Percentiles rank a stretch among this genome's conserved stretches.
phyloP scores from a whole-genome alignment of 1,140 invertebrate genomes.

The Drosophila kikkawai region DNA sequence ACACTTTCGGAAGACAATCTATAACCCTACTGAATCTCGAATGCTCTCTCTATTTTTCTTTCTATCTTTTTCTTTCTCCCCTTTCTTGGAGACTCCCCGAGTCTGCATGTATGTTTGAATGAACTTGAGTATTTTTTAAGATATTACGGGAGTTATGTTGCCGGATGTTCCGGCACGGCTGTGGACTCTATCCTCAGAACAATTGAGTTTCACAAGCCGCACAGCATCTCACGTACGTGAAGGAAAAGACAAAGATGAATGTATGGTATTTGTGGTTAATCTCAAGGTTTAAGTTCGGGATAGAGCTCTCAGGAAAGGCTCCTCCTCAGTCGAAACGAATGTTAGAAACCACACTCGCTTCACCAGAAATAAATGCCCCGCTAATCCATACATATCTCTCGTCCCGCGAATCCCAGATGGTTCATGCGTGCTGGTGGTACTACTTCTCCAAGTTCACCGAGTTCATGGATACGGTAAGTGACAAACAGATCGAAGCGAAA shows the following conservation, averaged over 20 bases:
- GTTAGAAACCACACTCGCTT: background rate
- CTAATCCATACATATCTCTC: conserved; percentile 47
- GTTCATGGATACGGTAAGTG: conserved; percentile 97
- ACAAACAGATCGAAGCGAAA: conserved; percentile 1
- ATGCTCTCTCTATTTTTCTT: conserved; percentile 9
- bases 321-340: conserved; percentile 16
- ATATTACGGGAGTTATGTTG: conserved; percentile 1
- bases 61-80: conserved; percentile 1
- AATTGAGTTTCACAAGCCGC: background rate
- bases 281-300: background rate
- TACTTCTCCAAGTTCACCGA: conserved; percentile 98
- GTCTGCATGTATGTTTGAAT: conserved; percentile 64
- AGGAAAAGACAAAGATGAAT: too few relatives aligned
- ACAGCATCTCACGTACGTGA: background rate
- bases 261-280: background rate
- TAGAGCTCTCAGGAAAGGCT: conserved; percentile 4
- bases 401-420: conserved; percentile 89
- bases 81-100: conserved; percentile 14
- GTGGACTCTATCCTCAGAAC: conserved; percentile 4
- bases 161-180: conserved; percentile 21
- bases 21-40: conserved; percentile 19
- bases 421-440: conserved; percentile 97
- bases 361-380: background rate
- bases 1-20: conserved; percentile 6
- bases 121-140: conserved; percentile 42